Evolutionary conservation across 2,113 vertebrate genomes (phyloP), one percentile per base, ranked within the genome.

Genomic region (Sceloporus undulatus): DNA sequence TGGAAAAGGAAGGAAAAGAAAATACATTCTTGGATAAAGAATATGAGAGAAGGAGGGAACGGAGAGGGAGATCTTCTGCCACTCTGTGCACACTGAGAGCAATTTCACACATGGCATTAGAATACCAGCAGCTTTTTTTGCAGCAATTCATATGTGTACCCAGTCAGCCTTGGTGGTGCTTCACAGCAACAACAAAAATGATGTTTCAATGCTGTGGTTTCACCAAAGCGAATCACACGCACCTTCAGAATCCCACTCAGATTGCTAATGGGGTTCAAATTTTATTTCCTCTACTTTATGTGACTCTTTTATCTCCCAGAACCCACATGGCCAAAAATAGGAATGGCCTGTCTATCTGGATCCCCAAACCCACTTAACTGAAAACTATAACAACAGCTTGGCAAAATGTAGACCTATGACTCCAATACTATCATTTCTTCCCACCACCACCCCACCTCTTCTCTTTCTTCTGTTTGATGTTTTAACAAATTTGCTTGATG

Each of bases 1-100:
- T 99, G 96, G 80, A 86, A 91, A 52, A 56, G 94, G 94, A 34
- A n/a, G 25, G 34, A 16, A 4, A 90, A 91, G 91, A 90, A 91
- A 94, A 91, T 94, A 88, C 91, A 92, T 94, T 92, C 94, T 94
- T 93, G 91, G 78, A 93, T 91, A 94, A 93, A 90, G 8, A 73
- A 48, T 54, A 65, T 21, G 75, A 9, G 21, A 38, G 71, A 34
- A 70, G 34, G 48, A n/a, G 68, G 42, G 40, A 11, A 48, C 4
- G 7, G 48, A 48, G 48, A 9, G 16, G 40, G 56, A 71, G 27
- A 29, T 2, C 88, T 89, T 91, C 88, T 92, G 88, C 71, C 4
- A 21, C 38, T 2, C 27, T 25, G 3, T 18, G 25, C 48, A 85
- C 87, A 83, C 7, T 5, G 88, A 94, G 93, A 90, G 89, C 92